Percentiles rank a stretch among this genome's conserved stretches.
These are phyloP conservation scores for Drosophila quinaria DNA, from an alignment of 2,888 invertebrate species.

Conservation along the genomic window DNA sequence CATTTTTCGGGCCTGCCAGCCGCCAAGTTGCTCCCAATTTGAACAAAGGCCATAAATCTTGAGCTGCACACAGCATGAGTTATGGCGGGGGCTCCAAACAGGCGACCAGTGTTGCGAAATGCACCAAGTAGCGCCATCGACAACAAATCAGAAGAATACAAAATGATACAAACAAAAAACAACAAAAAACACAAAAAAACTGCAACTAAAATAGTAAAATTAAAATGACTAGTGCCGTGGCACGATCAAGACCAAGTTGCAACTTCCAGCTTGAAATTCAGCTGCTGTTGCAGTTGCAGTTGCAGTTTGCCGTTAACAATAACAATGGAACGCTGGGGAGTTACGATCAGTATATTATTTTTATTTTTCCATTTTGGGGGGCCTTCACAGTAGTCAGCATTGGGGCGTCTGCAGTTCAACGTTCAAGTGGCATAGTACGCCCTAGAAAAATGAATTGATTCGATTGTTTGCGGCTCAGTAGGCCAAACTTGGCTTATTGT, in stretches of 20 bases:
- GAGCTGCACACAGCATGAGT: slow-evolving; percentile 56
- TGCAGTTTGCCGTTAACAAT: slow-evolving; percentile 53
- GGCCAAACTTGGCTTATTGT: slow-evolving; percentile 58
- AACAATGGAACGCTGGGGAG: slow-evolving; percentile 66
- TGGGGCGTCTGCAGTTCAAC: slow-evolving; percentile 85
- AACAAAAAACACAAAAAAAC: slow-evolving; percentile 29
- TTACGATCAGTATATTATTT: slow-evolving; percentile 45
- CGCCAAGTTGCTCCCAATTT: slow-evolving; percentile 62
- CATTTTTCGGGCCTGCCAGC: slow-evolving; percentile 50
- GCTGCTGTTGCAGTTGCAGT: slow-evolving; percentile 27
- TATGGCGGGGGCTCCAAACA: slow-evolving; percentile 25
- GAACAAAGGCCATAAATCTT: slow-evolving; percentile 67
- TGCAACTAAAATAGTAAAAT: slow-evolving; percentile 45
- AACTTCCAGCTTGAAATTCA: slow-evolving; percentile 13
- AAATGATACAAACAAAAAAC: slow-evolving; percentile 33
- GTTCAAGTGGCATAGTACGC: slow-evolving; percentile 85
- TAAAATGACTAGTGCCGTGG: slow-evolving; percentile 75
- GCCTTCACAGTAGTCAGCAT: slow-evolving; percentile 83
- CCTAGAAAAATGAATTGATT: slow-evolving; percentile 84
- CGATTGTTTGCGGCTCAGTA: slow-evolving; percentile 72
- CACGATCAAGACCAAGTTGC: slow-evolving; percentile 76
- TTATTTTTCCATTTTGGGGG: slow-evolving; percentile 6
- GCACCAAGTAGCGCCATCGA: slow-evolving; percentile 61
- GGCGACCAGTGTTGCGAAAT: slow-evolving; percentile 68
- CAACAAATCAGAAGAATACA: slow-evolving; percentile 16